Evolutionary conservation across 1,140 invertebrate genomes (phyloP).

Genomic region (Cotesia typhae): DNA sequence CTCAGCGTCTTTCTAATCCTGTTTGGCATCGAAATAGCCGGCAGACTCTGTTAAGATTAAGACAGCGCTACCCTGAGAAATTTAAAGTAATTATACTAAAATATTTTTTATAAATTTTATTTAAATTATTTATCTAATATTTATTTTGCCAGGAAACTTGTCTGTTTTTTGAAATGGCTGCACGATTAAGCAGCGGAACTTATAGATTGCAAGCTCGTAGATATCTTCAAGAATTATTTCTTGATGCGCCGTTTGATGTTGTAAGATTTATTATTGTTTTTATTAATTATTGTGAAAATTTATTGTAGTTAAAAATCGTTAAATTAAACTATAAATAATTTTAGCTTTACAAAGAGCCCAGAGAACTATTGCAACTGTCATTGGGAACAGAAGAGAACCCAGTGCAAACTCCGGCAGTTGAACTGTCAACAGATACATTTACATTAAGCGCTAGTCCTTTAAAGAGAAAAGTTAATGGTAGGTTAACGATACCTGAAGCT

Average conservation of each 20-base stretch:
- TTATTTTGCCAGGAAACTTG: conserved; percentile 85
- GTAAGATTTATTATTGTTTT: conserved; percentile 46
- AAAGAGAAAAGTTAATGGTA: conserved; percentile 55
- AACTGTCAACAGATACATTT: conserved; percentile 29
- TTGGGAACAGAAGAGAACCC: conserved; percentile 47
- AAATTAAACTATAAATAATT: conserved; percentile 26
- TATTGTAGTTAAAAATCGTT: neutral
- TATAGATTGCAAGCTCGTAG: conserved; percentile 85
- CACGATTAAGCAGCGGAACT: conserved; percentile 78
- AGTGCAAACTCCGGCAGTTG: conserved; percentile 36
- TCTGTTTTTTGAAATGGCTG: conserved; percentile 91
- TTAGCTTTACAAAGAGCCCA: conserved; percentile 54
- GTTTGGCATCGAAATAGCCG: conserved; percentile 73
- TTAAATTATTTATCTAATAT: conserved; percentile 21
- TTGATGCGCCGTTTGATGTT: conserved; percentile 82
- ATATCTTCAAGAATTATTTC: conserved; percentile 94
- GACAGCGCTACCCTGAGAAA: conserved; percentile 82
- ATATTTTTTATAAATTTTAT: neutral
- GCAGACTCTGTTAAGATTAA: conserved; percentile 78
- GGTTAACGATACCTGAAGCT: conserved; percentile 46
- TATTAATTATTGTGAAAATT: neutral
- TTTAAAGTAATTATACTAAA: conserved; percentile 55
- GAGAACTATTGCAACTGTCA: conserved; percentile 50
- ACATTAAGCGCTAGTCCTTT: conserved; percentile 29
- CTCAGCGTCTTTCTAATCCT: conserved; percentile 75